Base-by-base conservation (phyloP, 1,140 invertebrate species). In the Thereuonema tuberculata region DNA sequence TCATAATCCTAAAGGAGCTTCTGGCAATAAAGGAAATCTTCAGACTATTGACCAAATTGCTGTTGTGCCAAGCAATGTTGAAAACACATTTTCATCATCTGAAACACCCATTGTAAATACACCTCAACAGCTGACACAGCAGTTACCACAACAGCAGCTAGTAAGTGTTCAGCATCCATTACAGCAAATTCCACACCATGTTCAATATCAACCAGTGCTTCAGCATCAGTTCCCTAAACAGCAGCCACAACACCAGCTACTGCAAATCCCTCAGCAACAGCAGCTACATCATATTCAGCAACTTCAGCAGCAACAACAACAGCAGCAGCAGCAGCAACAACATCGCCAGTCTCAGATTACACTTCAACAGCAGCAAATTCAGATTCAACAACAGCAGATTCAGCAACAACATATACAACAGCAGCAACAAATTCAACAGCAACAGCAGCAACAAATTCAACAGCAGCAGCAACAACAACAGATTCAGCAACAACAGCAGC, bases 261-360 rank as follows among this genome's bases (percentile, higher is more conserved):
- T 12, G n/a, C 53, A 55, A 59, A 21, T 59, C 14, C 56, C 31
- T 43, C 66, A 67, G 31, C 66, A 58, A 54, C 62, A 58, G 49
- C 58, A 28, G n/a, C 21, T 46, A 26, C 64, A 63, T 25, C 54
- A 56, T 3, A 5, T 9, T 3, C 29, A 28, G n/a, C 54, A 28
- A 17, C 60, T 60, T 43, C 62, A 61, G 24, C 31, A 62, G 14
- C 2, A 25, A 26, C 60, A 25, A 31, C 43, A 60, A 50, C 27
- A 62, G 25, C 55, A 61, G 17, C 20, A 24, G 15, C 26, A 14
- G 46, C 20, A n/a, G 17, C 20, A 26, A 29, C 56, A 37, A 29
- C 26, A 56, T 52, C 31, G n/a, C 1, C 56, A 23, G 25, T 15
- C 29, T 0, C 56, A 58, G 21, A 9, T 14, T 5, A 12, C 55